Evolutionary conservation across 2,113 vertebrate species (phyloP), one percentile per base, ranked within the genome.

Genomic region (Pteruthius melanotis): DNA sequence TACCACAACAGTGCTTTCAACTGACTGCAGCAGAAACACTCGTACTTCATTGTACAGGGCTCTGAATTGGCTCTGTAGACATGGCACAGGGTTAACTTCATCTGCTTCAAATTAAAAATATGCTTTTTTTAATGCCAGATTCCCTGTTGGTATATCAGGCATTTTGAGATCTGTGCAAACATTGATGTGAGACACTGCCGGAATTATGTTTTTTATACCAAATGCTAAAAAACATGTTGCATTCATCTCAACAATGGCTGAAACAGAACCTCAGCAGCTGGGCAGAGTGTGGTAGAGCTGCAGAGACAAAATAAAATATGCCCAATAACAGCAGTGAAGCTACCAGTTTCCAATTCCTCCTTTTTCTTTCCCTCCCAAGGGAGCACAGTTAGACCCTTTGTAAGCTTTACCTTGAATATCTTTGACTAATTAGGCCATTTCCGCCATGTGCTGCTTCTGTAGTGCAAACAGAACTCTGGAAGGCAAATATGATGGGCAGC

Each of bases 341-440:
- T 72, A 78, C 65, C 22, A 57, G 64, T 79, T 97, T 97, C 94
- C 74, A 92, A 84, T 89, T n/a, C 64, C 50, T 90, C 42, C 35
- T 89, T 92, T 87, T 83, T 54, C 54, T 79, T 93, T 90, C 93
- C 70, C 52, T 86, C 92, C 44, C 83, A 91, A 53, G 83, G 95
- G 18, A 87, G 83, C 61, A 57, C 91, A 86, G 83, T 69, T 79
- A 84, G 78, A 64, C 52, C 60, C 83, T 96, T 90, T 95, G 64
- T 90, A 94, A 89, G 53, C 26, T 95, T 95, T 96, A 90, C 95
- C 71, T 96, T 91, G 65, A 94, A 88, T 79, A 81, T 84, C 64
- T 96, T 94, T 79, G 75, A 71, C 95, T 98, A 97, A 97, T 96
- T 97, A 97, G 97, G 78, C 52, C 21, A 22, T 94, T 97, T 82